Percentiles rank a stretch among this genome's conserved stretches.
Evolutionary conservation across 1,140 invertebrate genomes (phyloP).

Genomic region (Cryptotermes secundus): DNA sequence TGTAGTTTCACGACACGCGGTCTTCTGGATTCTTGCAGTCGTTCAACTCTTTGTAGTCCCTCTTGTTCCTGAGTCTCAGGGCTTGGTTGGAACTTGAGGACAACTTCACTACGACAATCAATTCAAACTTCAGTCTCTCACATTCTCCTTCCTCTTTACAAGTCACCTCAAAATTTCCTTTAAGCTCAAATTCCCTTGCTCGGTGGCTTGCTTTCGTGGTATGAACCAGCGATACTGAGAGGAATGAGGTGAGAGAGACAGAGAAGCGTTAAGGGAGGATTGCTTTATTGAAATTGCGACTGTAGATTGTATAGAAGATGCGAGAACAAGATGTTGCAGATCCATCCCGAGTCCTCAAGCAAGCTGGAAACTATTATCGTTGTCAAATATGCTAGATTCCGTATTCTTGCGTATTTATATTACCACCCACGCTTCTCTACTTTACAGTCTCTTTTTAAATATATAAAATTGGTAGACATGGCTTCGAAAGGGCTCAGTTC

Average conservation of each 20-base stretch:
- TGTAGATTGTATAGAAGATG: constrained; percentile 10
- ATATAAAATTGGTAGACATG: no score
- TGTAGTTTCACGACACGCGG: background rate
- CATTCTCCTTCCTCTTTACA: constrained; percentile 3
- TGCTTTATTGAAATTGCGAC: constrained; percentile 16
- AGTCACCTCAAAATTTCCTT: constrained; percentile 5
- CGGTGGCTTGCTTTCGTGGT: background rate
- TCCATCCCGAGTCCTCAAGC: background rate
- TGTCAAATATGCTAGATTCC: background rate
- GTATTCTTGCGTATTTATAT: background rate
- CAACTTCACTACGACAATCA: background rate
- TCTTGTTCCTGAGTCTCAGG: background rate
- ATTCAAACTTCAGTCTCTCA: background rate
- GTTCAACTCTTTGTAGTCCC: background rate
- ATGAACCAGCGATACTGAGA: background rate
- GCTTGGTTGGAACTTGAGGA: background rate
- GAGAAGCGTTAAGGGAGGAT: background rate
- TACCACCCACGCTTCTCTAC: background rate
- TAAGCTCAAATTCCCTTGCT: background rate
- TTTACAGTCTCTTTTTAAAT: background rate
- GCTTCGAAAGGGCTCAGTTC: no score
- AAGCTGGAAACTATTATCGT: background rate
- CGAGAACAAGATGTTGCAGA: background rate
- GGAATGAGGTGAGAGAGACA: background rate
- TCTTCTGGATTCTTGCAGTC: background rate